Conservation (phyloP, 2,888 invertebrate genomes). For the Cryptocheilus praepositus region DNA sequence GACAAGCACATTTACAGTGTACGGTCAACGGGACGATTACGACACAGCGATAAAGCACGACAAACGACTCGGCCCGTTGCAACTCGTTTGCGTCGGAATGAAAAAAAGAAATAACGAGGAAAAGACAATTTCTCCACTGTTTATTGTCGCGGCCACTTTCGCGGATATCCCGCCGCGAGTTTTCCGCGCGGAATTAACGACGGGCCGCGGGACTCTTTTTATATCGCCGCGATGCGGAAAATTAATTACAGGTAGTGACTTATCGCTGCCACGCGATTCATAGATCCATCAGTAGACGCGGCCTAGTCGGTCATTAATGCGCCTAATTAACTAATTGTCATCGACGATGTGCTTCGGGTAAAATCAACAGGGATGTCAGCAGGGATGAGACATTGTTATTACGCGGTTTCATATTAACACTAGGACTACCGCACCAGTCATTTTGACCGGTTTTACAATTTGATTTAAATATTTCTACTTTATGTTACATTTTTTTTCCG, state of each 20-base stretch:
- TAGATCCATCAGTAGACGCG: conserved; percentile 46
- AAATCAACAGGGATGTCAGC: too few relatives aligned
- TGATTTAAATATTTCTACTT: too few relatives aligned
- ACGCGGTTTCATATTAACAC: too few relatives aligned
- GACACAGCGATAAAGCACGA: conserved; percentile 14
- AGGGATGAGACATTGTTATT: too few relatives aligned
- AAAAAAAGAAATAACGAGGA: background rate
- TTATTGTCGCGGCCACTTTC: too few relatives aligned
- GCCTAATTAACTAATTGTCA: conserved; percentile 45
- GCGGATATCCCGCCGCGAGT: background rate
- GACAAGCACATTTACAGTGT: too few relatives aligned
- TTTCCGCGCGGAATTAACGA: conserved; percentile 17
- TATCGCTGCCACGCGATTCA: conserved; percentile 45
- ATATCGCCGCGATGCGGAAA: conserved; percentile 22
- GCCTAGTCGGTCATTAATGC: conserved; percentile 42
- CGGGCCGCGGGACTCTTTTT: conserved; percentile 21
- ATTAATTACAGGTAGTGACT: conserved; percentile 45
- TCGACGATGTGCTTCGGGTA: too few relatives aligned
- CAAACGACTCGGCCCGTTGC: conserved; percentile 8
- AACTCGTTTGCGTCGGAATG: background rate
- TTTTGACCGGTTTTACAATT: too few relatives aligned
- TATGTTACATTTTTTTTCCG: too few relatives aligned
- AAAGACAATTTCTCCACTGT: background rate
- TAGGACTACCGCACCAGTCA: too few relatives aligned
- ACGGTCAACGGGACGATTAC: conserved; percentile 3